Evolutionary conservation across 2,113 vertebrate species (phyloP).

Genomic region (Podarcis cretensis): DNA sequence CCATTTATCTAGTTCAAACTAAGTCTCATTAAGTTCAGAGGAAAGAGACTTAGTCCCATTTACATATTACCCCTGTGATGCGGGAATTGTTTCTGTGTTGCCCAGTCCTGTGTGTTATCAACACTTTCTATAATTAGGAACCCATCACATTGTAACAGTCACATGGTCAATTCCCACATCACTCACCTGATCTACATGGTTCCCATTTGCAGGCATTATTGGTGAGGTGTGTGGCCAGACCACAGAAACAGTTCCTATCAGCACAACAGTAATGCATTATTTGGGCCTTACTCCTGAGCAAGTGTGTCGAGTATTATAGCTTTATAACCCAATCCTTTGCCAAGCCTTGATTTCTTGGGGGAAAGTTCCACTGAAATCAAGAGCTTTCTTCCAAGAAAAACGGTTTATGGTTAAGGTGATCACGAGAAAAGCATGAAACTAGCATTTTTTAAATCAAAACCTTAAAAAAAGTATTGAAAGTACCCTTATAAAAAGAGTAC

Average conservation of each 20-base stretch:
- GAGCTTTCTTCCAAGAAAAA: background rate
- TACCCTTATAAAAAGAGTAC: constrained; percentile 91
- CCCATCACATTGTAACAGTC: background rate
- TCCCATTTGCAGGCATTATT: background rate
- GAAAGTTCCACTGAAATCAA: background rate
- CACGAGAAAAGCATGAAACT: constrained; percentile 79
- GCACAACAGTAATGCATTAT: background rate
- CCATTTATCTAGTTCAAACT: background rate
- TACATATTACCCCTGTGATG: background rate
- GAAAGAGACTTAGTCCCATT: background rate
- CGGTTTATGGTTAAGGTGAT: constrained; percentile 29
- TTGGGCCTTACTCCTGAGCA: background rate
- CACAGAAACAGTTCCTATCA: background rate
- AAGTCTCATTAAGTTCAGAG: background rate
- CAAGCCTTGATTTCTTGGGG: background rate
- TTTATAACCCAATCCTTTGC: background rate
- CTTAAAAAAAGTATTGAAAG: constrained; percentile 85
- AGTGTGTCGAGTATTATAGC: background rate
- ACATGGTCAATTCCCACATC: background rate
- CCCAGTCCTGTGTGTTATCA: background rate
- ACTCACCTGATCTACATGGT: background rate
- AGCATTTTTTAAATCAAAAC: constrained; percentile 85
- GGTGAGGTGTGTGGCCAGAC: background rate
- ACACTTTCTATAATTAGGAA: background rate
- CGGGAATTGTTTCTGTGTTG: background rate